Evolutionary conservation across 2,888 invertebrate species (phyloP).

Genomic region (Lepidocyrtoides sp.): DNA sequence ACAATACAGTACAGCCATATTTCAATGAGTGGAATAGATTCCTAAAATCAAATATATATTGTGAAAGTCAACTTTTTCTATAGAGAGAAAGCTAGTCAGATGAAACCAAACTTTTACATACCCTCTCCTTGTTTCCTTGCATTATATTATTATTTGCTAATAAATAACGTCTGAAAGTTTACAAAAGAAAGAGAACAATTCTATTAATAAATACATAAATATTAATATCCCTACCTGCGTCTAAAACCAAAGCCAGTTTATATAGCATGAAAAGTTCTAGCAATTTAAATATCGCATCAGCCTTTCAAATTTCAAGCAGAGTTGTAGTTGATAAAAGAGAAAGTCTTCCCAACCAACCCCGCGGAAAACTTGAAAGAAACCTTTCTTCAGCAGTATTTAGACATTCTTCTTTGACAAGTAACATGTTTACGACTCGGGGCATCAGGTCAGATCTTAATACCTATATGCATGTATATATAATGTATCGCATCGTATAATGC

Average conservation of each 20-base stretch:
- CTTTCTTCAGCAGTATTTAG: neutral
- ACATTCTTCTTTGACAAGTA: slow-evolving; percentile 55
- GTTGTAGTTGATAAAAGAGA: neutral
- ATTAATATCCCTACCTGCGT: neutral
- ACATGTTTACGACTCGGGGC: slow-evolving; percentile 41
- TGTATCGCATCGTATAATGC: too few relatives aligned
- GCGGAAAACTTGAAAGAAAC: neutral
- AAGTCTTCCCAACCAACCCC: neutral
- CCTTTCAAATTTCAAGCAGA: slow-evolving; percentile 20
- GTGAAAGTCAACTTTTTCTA: too few relatives aligned
- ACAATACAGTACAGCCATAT: slow-evolving; percentile 13
- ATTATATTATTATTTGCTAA: too few relatives aligned
- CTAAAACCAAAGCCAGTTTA: neutral
- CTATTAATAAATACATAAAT: too few relatives aligned
- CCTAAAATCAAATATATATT: neutral
- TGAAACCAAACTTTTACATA: too few relatives aligned
- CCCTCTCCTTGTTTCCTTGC: too few relatives aligned
- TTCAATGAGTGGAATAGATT: slow-evolving; percentile 22
- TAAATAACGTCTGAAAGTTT: too few relatives aligned
- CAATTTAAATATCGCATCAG: slow-evolving; percentile 14
- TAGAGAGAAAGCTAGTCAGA: too few relatives aligned
- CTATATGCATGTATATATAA: neutral
- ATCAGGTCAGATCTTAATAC: too few relatives aligned
- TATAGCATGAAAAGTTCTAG: neutral
- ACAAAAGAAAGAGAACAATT: too few relatives aligned